Conservation (phyloP, 2,888 invertebrate species). For the Exephanes ischioxanthus region DNA sequence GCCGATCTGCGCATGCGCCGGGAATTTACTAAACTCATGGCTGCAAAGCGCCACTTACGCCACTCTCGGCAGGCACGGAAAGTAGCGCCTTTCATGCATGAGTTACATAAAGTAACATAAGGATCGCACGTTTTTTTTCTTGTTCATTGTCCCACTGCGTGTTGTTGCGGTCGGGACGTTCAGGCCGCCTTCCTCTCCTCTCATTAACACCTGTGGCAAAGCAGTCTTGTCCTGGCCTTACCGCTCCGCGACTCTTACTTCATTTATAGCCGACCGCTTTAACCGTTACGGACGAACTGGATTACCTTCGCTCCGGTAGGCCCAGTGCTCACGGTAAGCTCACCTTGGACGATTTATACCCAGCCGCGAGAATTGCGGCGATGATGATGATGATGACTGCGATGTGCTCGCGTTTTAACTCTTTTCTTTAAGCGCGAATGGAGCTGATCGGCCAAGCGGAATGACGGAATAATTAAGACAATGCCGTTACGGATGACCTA, state of each 20-base stretch:
- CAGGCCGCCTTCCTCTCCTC: slow-evolving; percentile 39
- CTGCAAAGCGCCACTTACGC: too few species aligned
- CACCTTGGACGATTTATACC: slow-evolving; percentile 60
- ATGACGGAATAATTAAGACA: neutral
- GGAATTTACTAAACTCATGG: too few species aligned
- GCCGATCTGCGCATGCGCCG: too few species aligned
- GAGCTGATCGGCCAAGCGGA: neutral
- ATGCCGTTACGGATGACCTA: too few species aligned
- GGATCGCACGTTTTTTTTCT: slow-evolving; percentile 11
- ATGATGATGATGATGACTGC: slow-evolving; percentile 20
- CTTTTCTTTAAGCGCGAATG: neutral
- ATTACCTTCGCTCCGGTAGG: slow-evolving; percentile 64
- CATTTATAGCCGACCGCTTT: slow-evolving; percentile 65
- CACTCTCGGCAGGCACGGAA: too few species aligned
- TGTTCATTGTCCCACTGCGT: slow-evolving; percentile 42
- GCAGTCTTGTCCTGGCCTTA: slow-evolving; percentile 44
- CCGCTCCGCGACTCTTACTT: slow-evolving; percentile 56
- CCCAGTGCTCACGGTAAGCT: slow-evolving; percentile 35
- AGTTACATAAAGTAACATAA: neutral
- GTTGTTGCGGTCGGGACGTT: slow-evolving; percentile 57
- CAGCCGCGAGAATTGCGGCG: slow-evolving; percentile 11
- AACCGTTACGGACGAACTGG: slow-evolving; percentile 69
- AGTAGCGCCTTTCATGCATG: too few species aligned
- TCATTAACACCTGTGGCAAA: slow-evolving; percentile 40
- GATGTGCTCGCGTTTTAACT: slow-evolving; percentile 6